Percentiles rank a stretch among this genome's conserved stretches.
Conservation (phyloP, 1,140 invertebrate genomes). For the Drosophila nikananu region DNA sequence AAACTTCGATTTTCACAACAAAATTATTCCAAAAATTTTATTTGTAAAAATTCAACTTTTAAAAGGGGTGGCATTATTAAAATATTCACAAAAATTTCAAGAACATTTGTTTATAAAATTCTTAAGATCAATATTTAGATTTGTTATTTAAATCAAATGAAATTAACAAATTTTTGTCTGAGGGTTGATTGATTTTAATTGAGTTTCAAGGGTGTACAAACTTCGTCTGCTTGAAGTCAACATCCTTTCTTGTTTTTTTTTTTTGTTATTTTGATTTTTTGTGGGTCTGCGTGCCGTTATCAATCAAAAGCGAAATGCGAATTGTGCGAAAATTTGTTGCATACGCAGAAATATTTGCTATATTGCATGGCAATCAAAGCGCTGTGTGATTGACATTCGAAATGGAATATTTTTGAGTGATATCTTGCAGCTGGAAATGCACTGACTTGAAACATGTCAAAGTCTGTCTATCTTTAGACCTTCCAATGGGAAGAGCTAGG, state of each 20-base stretch:
- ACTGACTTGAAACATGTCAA: constrained; percentile 44
- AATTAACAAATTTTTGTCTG: background rate
- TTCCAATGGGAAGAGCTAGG: background rate
- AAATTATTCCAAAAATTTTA: too few species aligned
- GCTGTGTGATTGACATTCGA: constrained; percentile 33
- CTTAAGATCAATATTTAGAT: background rate
- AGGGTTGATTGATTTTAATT: background rate
- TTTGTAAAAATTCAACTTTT: too few species aligned
- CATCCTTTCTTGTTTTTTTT: background rate
- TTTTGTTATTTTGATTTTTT: background rate
- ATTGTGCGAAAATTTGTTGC: constrained; percentile 61
- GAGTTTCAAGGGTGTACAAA: background rate
- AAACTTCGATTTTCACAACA: background rate
- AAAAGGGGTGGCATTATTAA: too few species aligned
- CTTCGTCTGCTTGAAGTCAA: background rate
- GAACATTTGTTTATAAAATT: too few species aligned
- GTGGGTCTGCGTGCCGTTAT: constrained; percentile 48
- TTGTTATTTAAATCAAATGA: background rate
- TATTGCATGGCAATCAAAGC: constrained; percentile 52
- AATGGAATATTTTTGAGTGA: constrained; percentile 51
- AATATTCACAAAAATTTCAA: too few species aligned
- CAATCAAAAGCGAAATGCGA: constrained; percentile 59
- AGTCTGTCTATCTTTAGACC: constrained; percentile 30
- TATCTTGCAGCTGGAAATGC: constrained; percentile 43
- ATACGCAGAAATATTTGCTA: constrained; percentile 53